Base-by-base conservation (phyloP, 2,888 invertebrate genomes). In the Morinoia aosen region DNA sequence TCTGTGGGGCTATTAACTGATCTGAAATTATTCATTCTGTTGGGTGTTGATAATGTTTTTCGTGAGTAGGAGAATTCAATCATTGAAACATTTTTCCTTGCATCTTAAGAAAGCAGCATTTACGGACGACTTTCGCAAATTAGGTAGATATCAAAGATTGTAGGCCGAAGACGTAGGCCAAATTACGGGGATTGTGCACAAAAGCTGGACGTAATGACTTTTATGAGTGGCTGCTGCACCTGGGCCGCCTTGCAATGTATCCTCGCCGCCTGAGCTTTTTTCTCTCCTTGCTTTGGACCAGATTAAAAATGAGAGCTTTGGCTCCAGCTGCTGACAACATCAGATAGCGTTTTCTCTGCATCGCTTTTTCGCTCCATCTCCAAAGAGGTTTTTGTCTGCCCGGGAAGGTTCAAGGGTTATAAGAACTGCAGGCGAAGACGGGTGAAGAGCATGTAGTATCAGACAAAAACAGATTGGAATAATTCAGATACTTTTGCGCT, bases 161-260 rank as follows among this genome's bases (percentile, higher is more conserved):
- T 16, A 76, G 76, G 76, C 76, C 10, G 25, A 76, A 76, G 76
- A 76, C 33, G 33, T 76, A 76, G 76, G 76, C 76, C 76, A 76
- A 76, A 76, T 76, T 76, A 76, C 76, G 76, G 76, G 33, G 76
- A 90, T 90, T 90, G 48, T 48, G 90, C 90, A 90, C 90, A 48
- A 90, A 90, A 90, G 90, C 90, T 90, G 7, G 90, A 90, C 40
- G 90, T 90, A 90, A 90, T 90, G 90, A 90, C 90, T 90, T 90
- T 90, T 90, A 90, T 40, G 90, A 48, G 40, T 7, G 48, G 16
- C 90, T 12, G 48, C 90, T 16, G 48, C 90, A 90, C 90, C 90
- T 90, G 90, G 40, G 90, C 14, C 88, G 90, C 90, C 90, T 33
- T 33, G 76, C 76, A 16, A 76, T 76, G 76, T 2, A 76, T 33